Conservation (phyloP, 2,797 vertebrate species). For the Borostomias antarcticus region DNA sequence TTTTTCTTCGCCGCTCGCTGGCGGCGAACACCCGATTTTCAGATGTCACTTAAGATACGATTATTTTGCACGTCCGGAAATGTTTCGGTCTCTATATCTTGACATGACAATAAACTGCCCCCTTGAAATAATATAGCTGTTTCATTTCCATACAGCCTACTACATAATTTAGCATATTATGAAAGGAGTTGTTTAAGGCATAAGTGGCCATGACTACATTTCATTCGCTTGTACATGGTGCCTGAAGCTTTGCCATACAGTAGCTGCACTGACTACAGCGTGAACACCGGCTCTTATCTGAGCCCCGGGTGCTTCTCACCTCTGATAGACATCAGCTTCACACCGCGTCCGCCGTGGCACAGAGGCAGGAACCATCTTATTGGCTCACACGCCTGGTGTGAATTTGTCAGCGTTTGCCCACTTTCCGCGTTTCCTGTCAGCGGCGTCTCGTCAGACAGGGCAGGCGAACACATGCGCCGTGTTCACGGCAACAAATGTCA, state of each 20-base stretch:
- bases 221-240: not conserved
- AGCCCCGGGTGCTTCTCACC: not conserved
- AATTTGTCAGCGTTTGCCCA: not conserved
- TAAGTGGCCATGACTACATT: too few species aligned
- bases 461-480: not conserved
- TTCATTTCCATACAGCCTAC: not conserved
- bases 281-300: not conserved
- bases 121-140: not conserved
- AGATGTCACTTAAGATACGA: constrained; percentile 35
- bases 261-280: not conserved
- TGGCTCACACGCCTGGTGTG: not conserved
- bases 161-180: too few species aligned
- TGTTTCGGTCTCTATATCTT: constrained; percentile 26
- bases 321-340: not conserved
- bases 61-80: constrained; percentile 58
- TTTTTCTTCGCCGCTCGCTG: not conserved
- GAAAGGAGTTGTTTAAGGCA: too few species aligned
- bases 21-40: not conserved
- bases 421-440: too few species aligned
- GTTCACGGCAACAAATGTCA: not conserved
- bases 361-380: not conserved
- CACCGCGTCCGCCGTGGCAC: not conserved
- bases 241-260: not conserved
- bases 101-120: not conserved
- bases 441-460: too few species aligned